Conservation (phyloP, 1,140 invertebrate species). For the Diabrotica undecimpunctata region DNA sequence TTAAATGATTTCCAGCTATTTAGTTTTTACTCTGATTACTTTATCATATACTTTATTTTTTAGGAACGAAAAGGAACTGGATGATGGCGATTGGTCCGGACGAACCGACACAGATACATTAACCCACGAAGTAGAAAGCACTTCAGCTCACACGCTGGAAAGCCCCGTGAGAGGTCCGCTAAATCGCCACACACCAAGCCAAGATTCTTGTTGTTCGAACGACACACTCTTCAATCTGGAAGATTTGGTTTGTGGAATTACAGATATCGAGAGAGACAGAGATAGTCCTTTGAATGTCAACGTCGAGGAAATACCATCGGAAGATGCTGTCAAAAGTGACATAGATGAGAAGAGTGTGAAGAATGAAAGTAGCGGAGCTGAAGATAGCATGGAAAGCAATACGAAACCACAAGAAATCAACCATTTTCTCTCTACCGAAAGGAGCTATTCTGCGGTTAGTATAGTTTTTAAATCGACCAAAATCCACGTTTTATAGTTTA, state of each 20-base stretch:
- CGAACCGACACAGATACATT: slow-evolving; percentile 18
- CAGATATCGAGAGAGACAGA: slow-evolving; percentile 15
- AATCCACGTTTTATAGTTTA: no score
- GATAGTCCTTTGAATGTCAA: not conserved
- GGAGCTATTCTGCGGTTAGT: not conserved
- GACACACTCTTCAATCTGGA: slow-evolving; percentile 59
- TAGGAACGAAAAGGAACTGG: slow-evolving; percentile 14
- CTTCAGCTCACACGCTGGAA: slow-evolving; percentile 31
- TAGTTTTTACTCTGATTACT: not conserved
- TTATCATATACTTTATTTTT: not conserved
- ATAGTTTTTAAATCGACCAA: not conserved
- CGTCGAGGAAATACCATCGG: not conserved
- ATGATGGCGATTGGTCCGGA: slow-evolving; percentile 42
- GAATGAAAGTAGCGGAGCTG: slow-evolving; percentile 14
- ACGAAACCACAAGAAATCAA: not conserved
- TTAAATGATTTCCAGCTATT: not conserved
- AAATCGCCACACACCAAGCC: slow-evolving; percentile 56
- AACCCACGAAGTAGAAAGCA: slow-evolving; percentile 27
- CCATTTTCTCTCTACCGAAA: not conserved
- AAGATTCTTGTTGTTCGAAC: slow-evolving; percentile 60
- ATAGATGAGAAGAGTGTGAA: slow-evolving; percentile 6
- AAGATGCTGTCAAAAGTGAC: not conserved
- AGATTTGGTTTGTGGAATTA: slow-evolving; percentile 41
- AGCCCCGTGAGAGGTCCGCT: slow-evolving; percentile 32
- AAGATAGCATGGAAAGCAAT: not conserved